phyloP scores from a whole-genome alignment of 2,113 vertebrate species.

The Sorex fumeus region DNA sequence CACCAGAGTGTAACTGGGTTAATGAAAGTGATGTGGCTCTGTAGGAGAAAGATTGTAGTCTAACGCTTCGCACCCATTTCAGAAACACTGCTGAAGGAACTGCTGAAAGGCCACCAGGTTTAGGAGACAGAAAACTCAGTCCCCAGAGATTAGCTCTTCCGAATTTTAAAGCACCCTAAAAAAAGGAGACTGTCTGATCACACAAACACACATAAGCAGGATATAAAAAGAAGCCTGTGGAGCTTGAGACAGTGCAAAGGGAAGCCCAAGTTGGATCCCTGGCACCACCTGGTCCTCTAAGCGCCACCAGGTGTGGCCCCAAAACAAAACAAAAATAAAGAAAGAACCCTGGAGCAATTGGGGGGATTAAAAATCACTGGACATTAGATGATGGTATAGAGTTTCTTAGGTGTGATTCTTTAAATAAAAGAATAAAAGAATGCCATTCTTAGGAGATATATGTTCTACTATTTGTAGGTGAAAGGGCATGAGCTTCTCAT shows the following conservation, averaged over 20 bases:
- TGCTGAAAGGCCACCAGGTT: conserved; percentile 10
- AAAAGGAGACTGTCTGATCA: conserved; percentile 11
- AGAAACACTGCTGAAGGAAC: conserved; percentile 16
- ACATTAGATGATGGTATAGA: background rate
- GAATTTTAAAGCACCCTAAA: conserved; percentile 20
- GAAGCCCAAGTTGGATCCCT: too few relatives aligned
- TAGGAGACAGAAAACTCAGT: conserved; percentile 27
- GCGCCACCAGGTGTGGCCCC: too few relatives aligned
- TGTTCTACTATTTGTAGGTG: conserved; percentile 18
- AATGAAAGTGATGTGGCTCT: background rate
- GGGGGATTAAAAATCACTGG: background rate
- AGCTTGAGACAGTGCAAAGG: too few relatives aligned
- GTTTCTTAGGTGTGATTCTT: conserved; percentile 3
- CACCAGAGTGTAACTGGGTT: background rate
- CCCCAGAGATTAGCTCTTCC: conserved; percentile 43
- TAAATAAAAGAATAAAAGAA: background rate
- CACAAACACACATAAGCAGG: background rate
- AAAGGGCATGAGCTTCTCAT: background rate
- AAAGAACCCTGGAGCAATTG: background rate
- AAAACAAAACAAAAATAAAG: too few relatives aligned
- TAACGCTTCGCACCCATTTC: background rate
- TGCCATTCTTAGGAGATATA: conserved; percentile 1
- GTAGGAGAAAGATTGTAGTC: background rate
- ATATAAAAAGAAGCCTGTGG: too few relatives aligned
- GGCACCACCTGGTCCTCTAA: too few relatives aligned